These are phyloP conservation scores for Apostichopus parvimensis DNA, from an alignment of 35 echinoderm and acorn worm species.

Conservation along the genomic window DNA sequence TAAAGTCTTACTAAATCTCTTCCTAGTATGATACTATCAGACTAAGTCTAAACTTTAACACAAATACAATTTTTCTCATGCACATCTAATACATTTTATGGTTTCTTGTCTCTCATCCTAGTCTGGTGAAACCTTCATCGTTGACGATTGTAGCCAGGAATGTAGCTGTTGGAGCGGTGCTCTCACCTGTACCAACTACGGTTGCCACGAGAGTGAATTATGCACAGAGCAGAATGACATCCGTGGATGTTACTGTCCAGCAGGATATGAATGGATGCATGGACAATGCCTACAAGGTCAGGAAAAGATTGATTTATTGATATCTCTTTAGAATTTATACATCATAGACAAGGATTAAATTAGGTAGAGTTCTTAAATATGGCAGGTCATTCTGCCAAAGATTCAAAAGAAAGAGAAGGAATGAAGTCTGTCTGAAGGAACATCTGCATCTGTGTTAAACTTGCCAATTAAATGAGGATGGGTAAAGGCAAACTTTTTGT, in stretches of 20 bases:
- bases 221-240: constrained; percentile 28
- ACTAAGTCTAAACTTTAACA: too few relatives aligned
- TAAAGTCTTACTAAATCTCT: too few relatives aligned
- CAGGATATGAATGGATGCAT: constrained; percentile 29
- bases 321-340: neutral
- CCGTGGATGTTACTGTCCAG: constrained; percentile 45
- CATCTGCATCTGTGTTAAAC: neutral
- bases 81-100: too few relatives aligned
- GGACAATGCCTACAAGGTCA: constrained; percentile 10
- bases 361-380: too few relatives aligned
- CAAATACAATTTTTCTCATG: too few relatives aligned
- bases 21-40: too few relatives aligned
- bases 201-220: neutral
- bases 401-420: too few relatives aligned
- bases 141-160: neutral
- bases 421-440: neutral
- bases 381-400: too few relatives aligned
- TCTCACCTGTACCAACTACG: neutral
- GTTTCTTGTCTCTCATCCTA: neutral
- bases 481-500: too few relatives aligned
- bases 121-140: constrained; percentile 31
- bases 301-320: neutral
- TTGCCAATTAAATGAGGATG: neutral
- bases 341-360: too few relatives aligned
- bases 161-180: constrained; percentile 27